These are phyloP conservation scores for Emys orbicularis DNA, from an alignment of 2,797 vertebrate genomes.

Conservation along the genomic window DNA sequence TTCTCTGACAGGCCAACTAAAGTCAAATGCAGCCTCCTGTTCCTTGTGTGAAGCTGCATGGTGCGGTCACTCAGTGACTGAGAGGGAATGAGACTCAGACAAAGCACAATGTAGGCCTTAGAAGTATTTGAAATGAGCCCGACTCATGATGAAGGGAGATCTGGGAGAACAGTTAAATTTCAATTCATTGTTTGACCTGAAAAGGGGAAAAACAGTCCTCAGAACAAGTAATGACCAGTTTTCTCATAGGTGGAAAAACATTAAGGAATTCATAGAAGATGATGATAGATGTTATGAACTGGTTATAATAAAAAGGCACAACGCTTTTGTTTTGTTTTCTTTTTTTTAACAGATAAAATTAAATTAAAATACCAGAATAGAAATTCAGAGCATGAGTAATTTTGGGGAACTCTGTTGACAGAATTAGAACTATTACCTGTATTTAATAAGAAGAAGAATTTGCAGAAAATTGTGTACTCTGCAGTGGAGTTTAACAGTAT, in stretches of 20 bases:
- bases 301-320: neutral
- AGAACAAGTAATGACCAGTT: neutral
- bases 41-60: neutral
- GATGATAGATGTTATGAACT: neutral
- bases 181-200: neutral
- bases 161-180: neutral
- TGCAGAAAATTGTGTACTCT: slow-evolving; percentile 19
- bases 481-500: neutral
- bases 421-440: neutral
- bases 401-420: neutral
- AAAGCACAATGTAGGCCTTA: neutral
- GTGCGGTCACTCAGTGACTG: accelerated
- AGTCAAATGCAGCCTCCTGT: neutral
- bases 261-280: neutral
- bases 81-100: neutral
- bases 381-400: neutral
- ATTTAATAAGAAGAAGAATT: neutral
- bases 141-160: neutral
- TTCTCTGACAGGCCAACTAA: neutral
- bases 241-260: neutral
- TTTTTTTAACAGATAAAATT: neutral
- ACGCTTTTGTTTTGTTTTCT: neutral
- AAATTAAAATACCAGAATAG: neutral
- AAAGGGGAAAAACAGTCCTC: neutral
- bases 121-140: neutral